Evolutionary conservation across 2,797 vertebrate species (phyloP).

Genomic region (Lerista edwardsae): DNA sequence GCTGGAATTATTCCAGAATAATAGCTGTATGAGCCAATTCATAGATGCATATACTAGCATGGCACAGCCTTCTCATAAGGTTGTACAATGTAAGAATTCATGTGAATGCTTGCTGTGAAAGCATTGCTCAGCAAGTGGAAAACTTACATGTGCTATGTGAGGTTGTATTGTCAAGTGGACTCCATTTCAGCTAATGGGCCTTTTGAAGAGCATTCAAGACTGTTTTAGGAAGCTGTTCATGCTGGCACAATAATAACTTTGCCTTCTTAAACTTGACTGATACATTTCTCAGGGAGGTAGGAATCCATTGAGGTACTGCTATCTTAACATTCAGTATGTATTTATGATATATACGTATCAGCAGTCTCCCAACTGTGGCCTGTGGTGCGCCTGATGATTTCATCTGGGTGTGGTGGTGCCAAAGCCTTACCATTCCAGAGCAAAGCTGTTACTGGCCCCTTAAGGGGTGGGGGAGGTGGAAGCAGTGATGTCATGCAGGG

Average conservation of each 20-base stretch:
- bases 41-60: neutral
- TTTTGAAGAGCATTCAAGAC: neutral
- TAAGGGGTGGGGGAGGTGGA: too few species aligned
- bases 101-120: neutral
- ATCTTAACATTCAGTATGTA: neutral
- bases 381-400: too few species aligned
- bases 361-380: too few species aligned
- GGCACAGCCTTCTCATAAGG: neutral
- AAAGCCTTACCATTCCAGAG: too few species aligned
- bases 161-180: neutral
- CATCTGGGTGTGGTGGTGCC: too few species aligned
- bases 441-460: too few species aligned
- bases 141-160: neutral
- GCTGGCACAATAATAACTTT: neutral
- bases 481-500: too few species aligned
- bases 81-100: neutral
- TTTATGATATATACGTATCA: neutral
- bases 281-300: neutral
- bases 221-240: neutral
- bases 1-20: constrained; percentile 9
- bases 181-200: neutral
- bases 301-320: neutral
- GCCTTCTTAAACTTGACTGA: neutral
- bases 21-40: neutral
- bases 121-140: neutral